phyloP scores from a whole-genome alignment of 2,113 vertebrate species.

The Ailurus styani region DNA sequence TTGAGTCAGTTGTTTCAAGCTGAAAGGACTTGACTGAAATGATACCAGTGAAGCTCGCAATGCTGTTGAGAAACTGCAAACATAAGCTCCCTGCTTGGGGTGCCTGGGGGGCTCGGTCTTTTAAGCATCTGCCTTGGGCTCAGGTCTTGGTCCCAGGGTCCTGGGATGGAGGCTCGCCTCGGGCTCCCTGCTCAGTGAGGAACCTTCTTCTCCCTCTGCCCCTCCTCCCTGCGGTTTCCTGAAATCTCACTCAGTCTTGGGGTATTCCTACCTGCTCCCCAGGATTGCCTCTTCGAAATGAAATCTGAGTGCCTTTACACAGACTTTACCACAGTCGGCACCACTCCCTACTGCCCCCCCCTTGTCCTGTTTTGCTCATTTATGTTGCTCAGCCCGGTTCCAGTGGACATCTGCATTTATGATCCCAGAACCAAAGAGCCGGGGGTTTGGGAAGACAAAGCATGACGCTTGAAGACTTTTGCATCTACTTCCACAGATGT shows the following conservation, averaged over 20 bases:
- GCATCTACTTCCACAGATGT: background rate
- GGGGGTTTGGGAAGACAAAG: background rate
- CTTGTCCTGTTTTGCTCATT: background rate
- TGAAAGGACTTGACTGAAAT: background rate
- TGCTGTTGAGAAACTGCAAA: background rate
- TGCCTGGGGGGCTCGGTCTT: accelerated
- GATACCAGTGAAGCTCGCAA: background rate
- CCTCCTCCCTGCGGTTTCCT: background rate
- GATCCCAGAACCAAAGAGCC: background rate
- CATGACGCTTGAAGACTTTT: background rate
- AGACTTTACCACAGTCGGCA: accelerated
- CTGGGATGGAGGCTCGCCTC: background rate
- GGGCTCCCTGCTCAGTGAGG: background rate
- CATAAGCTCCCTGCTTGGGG: background rate
- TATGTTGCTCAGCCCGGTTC: background rate
- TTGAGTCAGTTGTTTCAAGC: background rate
- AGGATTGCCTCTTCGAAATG: no score
- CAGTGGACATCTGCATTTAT: background rate
- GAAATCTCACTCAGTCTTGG: background rate
- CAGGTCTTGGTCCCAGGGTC: background rate
- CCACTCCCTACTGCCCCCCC: background rate
- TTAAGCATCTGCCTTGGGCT: background rate
- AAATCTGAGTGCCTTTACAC: background rate
- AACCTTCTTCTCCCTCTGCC: background rate
- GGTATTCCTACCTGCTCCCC: background rate